Percentiles rank a stretch among this genome's conserved stretches.
phyloP scores from a whole-genome alignment of 2,888 invertebrate species.

The Hirtodrosophila histrioides region DNA sequence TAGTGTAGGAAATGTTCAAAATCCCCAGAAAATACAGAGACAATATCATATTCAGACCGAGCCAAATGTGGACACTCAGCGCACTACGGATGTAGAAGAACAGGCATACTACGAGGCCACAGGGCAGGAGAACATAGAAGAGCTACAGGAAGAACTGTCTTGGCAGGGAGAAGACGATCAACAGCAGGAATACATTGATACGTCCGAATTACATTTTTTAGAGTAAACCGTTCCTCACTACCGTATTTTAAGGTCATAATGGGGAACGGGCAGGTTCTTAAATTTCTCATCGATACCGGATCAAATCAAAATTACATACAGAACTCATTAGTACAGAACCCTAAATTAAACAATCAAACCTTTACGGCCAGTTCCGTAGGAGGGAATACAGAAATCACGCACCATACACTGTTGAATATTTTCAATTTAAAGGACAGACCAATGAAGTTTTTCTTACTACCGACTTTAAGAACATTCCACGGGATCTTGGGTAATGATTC shows the following conservation, averaged over 20 bases:
- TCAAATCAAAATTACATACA: conserved; percentile 2
- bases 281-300: not conserved
- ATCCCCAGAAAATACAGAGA: too few relatives aligned
- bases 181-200: too few relatives aligned
- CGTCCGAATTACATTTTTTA: not conserved
- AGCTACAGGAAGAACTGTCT: too few relatives aligned
- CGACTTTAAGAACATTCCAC: not conserved
- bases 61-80: too few relatives aligned
- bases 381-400: not conserved
- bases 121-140: too few relatives aligned
- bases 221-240: conserved; percentile 1
- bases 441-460: not conserved
- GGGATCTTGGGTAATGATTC: not conserved
- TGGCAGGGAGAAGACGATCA: too few relatives aligned
- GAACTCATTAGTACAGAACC: not conserved
- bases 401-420: not conserved
- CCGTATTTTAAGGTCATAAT: not conserved
- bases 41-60: too few relatives aligned
- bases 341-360: not conserved
- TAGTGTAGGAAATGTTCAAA: too few relatives aligned
- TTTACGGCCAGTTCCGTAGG: not conserved
- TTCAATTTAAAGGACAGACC: not conserved
- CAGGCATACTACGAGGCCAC: too few relatives aligned
- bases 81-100: too few relatives aligned
- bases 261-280: not conserved